phyloP scores from a whole-genome alignment of 53 echinoderm and acorn worm genomes.

The Temnopleurus reevesii region DNA sequence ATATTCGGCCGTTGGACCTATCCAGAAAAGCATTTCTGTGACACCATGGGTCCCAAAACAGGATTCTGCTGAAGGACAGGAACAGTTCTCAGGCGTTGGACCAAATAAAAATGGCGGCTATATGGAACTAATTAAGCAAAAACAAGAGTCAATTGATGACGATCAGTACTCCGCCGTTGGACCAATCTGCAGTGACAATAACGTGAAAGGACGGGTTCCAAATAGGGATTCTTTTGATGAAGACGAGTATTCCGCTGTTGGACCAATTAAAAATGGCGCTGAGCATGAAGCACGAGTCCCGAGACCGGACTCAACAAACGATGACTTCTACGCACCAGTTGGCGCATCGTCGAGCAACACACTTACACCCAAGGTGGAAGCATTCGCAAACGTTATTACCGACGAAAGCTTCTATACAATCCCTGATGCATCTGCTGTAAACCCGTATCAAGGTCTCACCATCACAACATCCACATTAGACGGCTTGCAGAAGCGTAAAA shows the following conservation, averaged over 20 bases:
- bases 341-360: background rate
- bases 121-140: background rate
- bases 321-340: background rate
- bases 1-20: background rate
- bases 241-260: no score
- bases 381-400: background rate
- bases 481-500: slow-evolving; percentile 35
- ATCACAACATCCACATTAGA: slow-evolving; percentile 2
- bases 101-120: background rate
- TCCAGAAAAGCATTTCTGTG: background rate
- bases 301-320: background rate
- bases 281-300: background rate
- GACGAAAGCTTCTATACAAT: slow-evolving; percentile 27
- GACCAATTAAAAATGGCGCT: no score
- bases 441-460: slow-evolving; percentile 18
- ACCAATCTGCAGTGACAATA: background rate
- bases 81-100: background rate
- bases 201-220: background rate
- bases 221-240: background rate
- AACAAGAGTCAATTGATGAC: background rate
- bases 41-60: background rate
- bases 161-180: slow-evolving; percentile 23
- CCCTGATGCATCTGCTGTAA: background rate
- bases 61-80: no score
- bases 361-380: background rate